Evolutionary conservation across 2,888 invertebrate genomes (phyloP).

Genomic region (Frankliniella intonsa): DNA sequence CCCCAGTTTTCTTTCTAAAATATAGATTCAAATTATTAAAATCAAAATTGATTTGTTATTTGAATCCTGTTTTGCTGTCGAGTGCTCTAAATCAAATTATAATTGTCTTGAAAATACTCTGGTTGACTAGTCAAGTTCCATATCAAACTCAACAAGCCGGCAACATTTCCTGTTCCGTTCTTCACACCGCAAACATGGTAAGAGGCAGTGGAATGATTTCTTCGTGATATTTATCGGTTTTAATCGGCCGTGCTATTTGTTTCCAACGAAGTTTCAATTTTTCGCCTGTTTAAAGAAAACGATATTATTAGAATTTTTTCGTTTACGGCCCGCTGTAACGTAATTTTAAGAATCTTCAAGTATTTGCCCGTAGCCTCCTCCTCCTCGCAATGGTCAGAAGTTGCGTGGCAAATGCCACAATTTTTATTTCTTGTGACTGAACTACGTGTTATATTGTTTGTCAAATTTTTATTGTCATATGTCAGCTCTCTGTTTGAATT

Average conservation of each 20-base stretch:
- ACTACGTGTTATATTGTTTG: too few relatives aligned
- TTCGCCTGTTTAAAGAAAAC: too few relatives aligned
- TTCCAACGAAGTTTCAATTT: neutral
- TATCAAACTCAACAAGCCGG: neutral
- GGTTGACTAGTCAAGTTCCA: neutral
- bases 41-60: neutral
- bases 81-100: neutral
- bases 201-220: neutral
- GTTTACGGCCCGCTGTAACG: too few relatives aligned
- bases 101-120: neutral
- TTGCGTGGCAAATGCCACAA: neutral
- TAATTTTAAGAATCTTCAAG: too few relatives aligned
- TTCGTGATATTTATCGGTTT: neutral
- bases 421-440: too few relatives aligned
- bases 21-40: neutral
- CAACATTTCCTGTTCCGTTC: conserved; percentile 19
- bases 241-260: neutral
- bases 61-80: neutral
- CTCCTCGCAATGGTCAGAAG: neutral
- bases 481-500: too few relatives aligned
- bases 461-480: too few relatives aligned
- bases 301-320: too few relatives aligned
- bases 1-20: neutral
- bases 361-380: neutral
- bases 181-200: conserved; percentile 14